Base-by-base conservation (phyloP, 1,140 invertebrate genomes). In the Gerris buenoi region DNA sequence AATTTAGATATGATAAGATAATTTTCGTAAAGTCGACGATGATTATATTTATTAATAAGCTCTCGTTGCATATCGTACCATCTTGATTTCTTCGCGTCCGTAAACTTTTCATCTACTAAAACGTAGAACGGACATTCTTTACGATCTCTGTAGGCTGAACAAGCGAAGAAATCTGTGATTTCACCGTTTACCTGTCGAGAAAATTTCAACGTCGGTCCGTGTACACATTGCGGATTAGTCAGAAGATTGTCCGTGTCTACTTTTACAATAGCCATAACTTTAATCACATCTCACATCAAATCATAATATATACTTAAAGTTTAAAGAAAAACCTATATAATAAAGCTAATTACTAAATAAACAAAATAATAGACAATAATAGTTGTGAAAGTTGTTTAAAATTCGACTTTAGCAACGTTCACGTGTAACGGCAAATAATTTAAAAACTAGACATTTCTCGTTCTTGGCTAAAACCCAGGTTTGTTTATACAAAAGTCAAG, bases 71-170 rank as follows among this genome's bases (percentile, higher is more conserved):
- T 73, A 33, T 73, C 72, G 66, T 81, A 77, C 76, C 81, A 83
- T 57, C 77, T 76, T 68, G 77, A 73, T 69, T 81, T 76, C 80
- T 75, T 70, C 78, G 77, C 70, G 68, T 74, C 82, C 81, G 57
- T 76, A 77, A 29, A 77, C 68, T 62, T 76, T 65, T 84, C 78
- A 57, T 81, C 80, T 72, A 83, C 77, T 60, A 82, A 79, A 18
- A 85, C 76, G 70, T 82, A 84, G 75, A 90, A 86, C 2, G 79
- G 78, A 72, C 90, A 93, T 0, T 85, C 76, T 73, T 89, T 90
- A 69, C 81, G 76, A 72, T 90, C 85, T 67, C 90, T 81, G 73
- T 86, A 90, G 1, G 88, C 88, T 1, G 91, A 85, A 75, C 91
- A 94, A 0, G 85, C 84, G 77, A 82, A 93, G 76, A 85, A 92